Conservation (phyloP, 2,888 invertebrate genomes). For the Callyntrura sp. region DNA sequence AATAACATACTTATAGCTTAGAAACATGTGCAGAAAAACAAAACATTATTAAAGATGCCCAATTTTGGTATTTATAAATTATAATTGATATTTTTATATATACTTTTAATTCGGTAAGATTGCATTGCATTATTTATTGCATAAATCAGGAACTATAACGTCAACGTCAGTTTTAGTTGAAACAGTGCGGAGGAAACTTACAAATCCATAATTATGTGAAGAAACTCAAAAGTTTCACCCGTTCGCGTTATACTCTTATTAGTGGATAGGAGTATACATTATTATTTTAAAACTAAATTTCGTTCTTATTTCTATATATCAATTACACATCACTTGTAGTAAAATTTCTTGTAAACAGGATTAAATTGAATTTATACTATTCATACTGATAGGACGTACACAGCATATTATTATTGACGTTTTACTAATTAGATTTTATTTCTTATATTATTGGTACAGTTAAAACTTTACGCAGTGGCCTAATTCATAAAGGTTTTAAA, state of each 20-base stretch:
- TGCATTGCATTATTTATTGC: neutral
- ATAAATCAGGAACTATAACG: neutral
- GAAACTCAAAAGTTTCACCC: neutral
- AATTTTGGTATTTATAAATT: neutral
- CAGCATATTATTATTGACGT: neutral
- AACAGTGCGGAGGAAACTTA: neutral
- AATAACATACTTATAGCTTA: too few relatives aligned
- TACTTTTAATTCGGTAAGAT: neutral
- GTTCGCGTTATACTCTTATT: neutral
- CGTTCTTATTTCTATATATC: neutral
- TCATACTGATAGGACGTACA: constrained; percentile 41
- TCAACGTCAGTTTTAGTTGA: neutral
- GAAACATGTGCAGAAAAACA: neutral
- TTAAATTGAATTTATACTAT: neutral
- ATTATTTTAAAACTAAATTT: neutral
- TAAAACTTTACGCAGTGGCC: neutral
- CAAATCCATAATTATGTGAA: neutral
- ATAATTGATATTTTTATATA: neutral
- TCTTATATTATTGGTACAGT: neutral
- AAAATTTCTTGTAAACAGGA: constrained; percentile 18
- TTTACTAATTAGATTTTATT: neutral
- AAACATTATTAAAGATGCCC: neutral
- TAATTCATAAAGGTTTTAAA: neutral
- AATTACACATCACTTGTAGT: constrained; percentile 34
- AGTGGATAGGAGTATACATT: neutral